Percentiles rank a stretch among this genome's conserved stretches.
Evolutionary conservation across 1,140 invertebrate genomes (phyloP).

Genomic region (Rhizoglyphus robini): DNA sequence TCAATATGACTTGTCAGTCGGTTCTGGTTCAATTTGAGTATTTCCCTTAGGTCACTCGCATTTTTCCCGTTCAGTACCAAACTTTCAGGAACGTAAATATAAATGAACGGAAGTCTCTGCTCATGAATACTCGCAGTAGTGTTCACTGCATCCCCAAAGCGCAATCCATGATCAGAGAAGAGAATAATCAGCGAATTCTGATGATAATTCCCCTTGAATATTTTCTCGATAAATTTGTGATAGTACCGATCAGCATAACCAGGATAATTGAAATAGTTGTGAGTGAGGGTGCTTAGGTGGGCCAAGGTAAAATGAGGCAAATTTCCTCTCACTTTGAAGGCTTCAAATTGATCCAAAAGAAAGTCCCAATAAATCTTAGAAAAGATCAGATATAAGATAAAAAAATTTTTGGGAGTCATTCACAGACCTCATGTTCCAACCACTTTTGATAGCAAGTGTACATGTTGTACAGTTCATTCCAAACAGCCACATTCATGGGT

Average conservation of each 20-base stretch:
- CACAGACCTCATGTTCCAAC: neutral
- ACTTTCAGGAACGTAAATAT: constrained; percentile 21
- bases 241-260: constrained; percentile 31
- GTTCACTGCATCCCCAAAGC: constrained; percentile 25
- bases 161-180: constrained; percentile 30
- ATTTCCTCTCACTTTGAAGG: neutral
- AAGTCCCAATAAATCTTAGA: constrained; percentile 11
- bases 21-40: neutral
- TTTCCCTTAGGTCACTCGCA: neutral
- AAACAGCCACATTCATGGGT: neutral
- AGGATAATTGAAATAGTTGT: constrained; percentile 32
- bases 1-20: neutral
- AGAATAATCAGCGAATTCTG: constrained; percentile 29
- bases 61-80: neutral
- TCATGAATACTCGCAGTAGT: constrained; percentile 25
- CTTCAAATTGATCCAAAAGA: neutral
- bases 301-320: constrained; percentile 31
- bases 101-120: constrained; percentile 27
- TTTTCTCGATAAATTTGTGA: constrained; percentile 28
- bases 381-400: neutral
- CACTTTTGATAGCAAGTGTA: neutral
- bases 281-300: constrained; percentile 33
- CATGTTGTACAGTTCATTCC: neutral
- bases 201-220: constrained; percentile 24
- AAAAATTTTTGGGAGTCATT: neutral